Evolutionary conservation across 2,797 vertebrate species (phyloP).

Genomic region (Trachurus trachurus): DNA sequence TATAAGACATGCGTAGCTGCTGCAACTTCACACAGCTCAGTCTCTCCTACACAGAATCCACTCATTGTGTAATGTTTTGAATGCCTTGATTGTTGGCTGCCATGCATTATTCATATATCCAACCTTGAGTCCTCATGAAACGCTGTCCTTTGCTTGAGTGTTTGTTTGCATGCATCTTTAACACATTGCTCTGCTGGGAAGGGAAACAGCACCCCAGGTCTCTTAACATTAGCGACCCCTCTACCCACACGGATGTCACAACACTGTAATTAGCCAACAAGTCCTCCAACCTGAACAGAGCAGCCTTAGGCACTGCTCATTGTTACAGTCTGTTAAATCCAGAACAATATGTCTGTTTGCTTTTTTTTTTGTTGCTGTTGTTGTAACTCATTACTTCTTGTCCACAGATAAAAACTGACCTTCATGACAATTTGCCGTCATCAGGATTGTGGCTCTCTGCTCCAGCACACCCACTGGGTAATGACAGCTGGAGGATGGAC

Average conservation of each 20-base stretch:
- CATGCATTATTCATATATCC: slow-evolving; percentile 68
- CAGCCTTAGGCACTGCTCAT: slow-evolving; percentile 60
- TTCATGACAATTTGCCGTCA: slow-evolving; percentile 63
- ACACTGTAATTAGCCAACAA: slow-evolving; percentile 75
- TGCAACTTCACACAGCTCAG: slow-evolving; percentile 28
- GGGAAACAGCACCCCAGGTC: slow-evolving; percentile 69
- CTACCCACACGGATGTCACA: slow-evolving; percentile 77
- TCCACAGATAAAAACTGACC: slow-evolving; percentile 67
- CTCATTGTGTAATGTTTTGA: slow-evolving; percentile 55
- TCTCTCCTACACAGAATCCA: slow-evolving; percentile 58
- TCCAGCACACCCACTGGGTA: slow-evolving; percentile 47
- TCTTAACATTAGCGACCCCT: slow-evolving; percentile 64
- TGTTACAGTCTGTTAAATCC: slow-evolving; percentile 60
- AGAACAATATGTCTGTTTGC: slow-evolving; percentile 56
- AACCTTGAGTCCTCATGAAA: slow-evolving; percentile 52
- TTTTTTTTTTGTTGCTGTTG: slow-evolving; percentile 39
- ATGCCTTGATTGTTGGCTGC: slow-evolving; percentile 60
- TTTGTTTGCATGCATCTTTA: slow-evolving; percentile 78
- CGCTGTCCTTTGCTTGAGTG: slow-evolving; percentile 59
- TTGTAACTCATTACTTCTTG: slow-evolving; percentile 76
- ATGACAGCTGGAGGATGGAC: slow-evolving; percentile 19
- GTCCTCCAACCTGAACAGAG: slow-evolving; percentile 6
- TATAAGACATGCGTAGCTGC: slow-evolving; percentile 15
- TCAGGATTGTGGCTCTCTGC: slow-evolving; percentile 36
- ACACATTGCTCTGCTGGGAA: slow-evolving; percentile 52